A percentile compares a stretch with the other conserved stretches of the same genome.
phyloP scores from a whole-genome alignment of 2,113 vertebrate genomes.

The Charina bottae region DNA sequence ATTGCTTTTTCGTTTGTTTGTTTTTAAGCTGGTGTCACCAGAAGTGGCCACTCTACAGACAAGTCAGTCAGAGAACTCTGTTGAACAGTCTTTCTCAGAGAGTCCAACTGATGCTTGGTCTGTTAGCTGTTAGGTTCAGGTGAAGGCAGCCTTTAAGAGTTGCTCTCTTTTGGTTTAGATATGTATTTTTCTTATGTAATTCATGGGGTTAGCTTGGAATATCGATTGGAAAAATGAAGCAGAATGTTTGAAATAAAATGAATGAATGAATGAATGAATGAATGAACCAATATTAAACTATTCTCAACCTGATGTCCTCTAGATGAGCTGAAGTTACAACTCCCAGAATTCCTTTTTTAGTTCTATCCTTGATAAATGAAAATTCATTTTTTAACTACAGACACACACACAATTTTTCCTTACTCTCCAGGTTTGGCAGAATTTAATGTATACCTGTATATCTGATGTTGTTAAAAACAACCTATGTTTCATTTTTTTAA shows the following conservation, averaged over 20 bases:
- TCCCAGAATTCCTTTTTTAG: background rate
- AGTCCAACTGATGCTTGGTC: background rate
- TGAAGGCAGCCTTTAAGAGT: background rate
- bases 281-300: background rate
- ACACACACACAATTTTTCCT: background rate
- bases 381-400: background rate
- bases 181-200: background rate
- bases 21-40: background rate
- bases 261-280: background rate
- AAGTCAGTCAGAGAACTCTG: background rate
- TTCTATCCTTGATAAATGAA: background rate
- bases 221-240: background rate
- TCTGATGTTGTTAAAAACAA: background rate
- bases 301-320: background rate
- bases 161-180: background rate
- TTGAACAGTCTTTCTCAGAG: background rate
- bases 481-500: conserved; percentile 9
- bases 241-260: background rate
- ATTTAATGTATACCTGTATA: background rate
- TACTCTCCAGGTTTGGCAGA: background rate
- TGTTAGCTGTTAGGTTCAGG: background rate
- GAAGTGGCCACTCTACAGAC: background rate
- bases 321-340: background rate
- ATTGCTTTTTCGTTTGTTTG: background rate
- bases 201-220: background rate